phyloP scores from a whole-genome alignment of 2,888 invertebrate species.

The Eupithecia centaureata region DNA sequence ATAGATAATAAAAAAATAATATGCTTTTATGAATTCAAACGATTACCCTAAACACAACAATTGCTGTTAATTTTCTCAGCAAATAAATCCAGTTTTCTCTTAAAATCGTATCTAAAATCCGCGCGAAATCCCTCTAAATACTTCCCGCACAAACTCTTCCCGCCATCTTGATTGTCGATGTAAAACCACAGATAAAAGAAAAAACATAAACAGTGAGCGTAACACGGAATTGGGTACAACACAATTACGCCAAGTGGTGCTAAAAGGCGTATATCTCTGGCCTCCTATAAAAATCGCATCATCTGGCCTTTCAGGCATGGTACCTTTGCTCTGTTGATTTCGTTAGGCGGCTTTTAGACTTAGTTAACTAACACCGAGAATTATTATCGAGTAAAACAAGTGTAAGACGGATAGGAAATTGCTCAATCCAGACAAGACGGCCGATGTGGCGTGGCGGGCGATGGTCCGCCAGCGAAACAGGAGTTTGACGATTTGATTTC shows the following conservation, averaged over 20 bases:
- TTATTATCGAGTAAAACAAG: no score
- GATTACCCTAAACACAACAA: no score
- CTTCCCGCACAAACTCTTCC: slow-evolving; percentile 7
- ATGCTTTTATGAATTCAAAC: no score
- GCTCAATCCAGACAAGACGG: no score
- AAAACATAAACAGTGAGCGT: slow-evolving; percentile 33
- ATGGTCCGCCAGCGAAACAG: no score
- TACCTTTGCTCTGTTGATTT: slow-evolving; percentile 21
- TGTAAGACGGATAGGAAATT: no score
- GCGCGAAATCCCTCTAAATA: background rate
- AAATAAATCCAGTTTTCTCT: no score
- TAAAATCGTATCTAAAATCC: background rate
- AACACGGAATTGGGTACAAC: slow-evolving; percentile 39
- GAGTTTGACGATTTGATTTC: no score
- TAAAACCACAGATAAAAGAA: slow-evolving; percentile 27
- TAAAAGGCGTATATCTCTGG: slow-evolving; percentile 37
- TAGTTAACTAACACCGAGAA: background rate
- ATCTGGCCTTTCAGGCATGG: slow-evolving; percentile 17
- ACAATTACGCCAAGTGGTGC: slow-evolving; percentile 47
- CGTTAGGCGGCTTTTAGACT: background rate
- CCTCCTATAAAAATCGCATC: slow-evolving; percentile 32
- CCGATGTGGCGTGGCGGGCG: no score
- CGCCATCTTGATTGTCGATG: slow-evolving; percentile 19
- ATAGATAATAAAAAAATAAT: no score
- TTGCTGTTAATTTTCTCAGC: no score